These are phyloP conservation scores for Oreochromis tanganicae DNA, from an alignment of 2,113 vertebrate genomes.

Conservation along the genomic window DNA sequence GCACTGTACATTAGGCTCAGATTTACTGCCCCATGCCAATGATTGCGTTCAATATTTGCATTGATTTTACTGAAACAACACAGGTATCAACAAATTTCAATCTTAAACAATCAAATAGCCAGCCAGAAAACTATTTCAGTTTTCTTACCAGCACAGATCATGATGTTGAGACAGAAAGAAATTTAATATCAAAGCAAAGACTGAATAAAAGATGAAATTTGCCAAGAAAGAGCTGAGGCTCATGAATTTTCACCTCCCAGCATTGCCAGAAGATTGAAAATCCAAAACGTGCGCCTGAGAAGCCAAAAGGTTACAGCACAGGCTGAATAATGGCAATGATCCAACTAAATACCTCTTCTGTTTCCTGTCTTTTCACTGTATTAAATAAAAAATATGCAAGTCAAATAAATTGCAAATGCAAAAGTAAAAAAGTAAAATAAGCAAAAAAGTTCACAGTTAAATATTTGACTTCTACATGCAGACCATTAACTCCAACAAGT, in stretches of 20 bases:
- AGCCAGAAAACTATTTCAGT: background rate
- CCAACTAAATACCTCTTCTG: background rate
- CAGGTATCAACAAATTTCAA: background rate
- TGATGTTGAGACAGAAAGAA: background rate
- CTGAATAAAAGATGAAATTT: background rate
- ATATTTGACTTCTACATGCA: background rate
- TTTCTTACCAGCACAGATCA: background rate
- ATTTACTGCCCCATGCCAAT: background rate
- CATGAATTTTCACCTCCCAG: background rate
- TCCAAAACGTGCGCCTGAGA: background rate
- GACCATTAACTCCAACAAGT: background rate
- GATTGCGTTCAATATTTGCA: background rate
- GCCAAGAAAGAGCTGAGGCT: background rate
- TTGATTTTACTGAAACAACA: background rate
- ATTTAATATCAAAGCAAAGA: background rate
- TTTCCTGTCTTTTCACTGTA: background rate
- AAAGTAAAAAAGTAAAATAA: background rate
- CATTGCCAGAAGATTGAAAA: background rate
- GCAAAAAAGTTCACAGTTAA: background rate
- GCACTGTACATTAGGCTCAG: background rate
- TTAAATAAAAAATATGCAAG: background rate
- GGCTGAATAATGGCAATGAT: background rate
- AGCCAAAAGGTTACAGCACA: background rate
- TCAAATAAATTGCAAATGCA: background rate
- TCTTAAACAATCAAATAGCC: background rate